Base-by-base conservation (phyloP, 2,797 vertebrate genomes). In the Falco columbarius region DNA sequence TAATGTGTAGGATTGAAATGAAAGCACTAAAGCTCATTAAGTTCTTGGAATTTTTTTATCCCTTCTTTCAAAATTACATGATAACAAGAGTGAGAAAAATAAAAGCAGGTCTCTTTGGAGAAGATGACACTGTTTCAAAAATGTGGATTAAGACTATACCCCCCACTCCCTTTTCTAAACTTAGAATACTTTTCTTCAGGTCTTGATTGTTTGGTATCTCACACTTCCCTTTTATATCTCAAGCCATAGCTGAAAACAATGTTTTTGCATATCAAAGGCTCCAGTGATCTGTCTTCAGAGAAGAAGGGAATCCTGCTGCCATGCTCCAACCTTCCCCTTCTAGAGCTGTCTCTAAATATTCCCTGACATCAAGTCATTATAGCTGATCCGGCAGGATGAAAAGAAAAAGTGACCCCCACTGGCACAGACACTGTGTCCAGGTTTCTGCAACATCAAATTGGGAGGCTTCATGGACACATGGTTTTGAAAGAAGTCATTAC, bases 191-290 rank as follows among this genome's bases (percentile, higher is more conserved):
- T 95, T 97, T 97, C 94, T 96, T 97, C 92, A 95, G 96, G 96
- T 97, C 94, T 97, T 96, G 96, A 98, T 98, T 98, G 96, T 97
- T 97, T 95, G 95, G 95, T 98, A 98, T 98, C 98, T 98, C 84
- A 91, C 97, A 95, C 95, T 97, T 97, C 96, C 86, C 89, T 95
- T 98, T 98, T 92, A 98, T 98, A 98, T 98, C 97, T 98, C 81
- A 96, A 97, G 97, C 91, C 96, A 96, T 86, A 89, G 94, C 94
- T 97, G 97, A 97, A 97, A 98, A 97, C 97, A 98, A 75, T 97
- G 98, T 97, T 98, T 98, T 97, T 98, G 97, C 97, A 98, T 98
- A 98, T 97, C 97, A 98, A 99, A 99, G 97, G 96, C 97, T 97
- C 91, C 97, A 98, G 90, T 96, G 97, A 98, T 98, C 88, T 97